Evolutionary conservation across 2,113 vertebrate genomes (phyloP).

Genomic region (Bubo blakistoni): DNA sequence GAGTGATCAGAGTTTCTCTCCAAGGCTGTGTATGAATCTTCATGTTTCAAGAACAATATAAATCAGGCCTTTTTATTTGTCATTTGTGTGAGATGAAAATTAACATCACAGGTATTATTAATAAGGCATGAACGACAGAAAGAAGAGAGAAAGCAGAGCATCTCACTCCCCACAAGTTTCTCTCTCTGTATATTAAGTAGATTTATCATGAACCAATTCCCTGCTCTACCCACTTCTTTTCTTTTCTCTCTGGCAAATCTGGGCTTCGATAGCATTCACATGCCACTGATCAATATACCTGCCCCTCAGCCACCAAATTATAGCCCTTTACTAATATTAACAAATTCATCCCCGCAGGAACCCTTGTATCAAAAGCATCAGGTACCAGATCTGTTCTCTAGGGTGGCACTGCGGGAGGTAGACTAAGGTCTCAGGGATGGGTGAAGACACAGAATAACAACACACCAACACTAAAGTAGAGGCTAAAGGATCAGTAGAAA

Average conservation of each 20-base stretch:
- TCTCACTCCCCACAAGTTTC: not conserved
- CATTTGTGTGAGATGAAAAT: slow-evolving; percentile 49
- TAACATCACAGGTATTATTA: slow-evolving; percentile 66
- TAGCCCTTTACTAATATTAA: not conserved
- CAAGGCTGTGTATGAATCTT: slow-evolving; percentile 17
- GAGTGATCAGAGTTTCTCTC: slow-evolving; percentile 46
- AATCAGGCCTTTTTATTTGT: slow-evolving; percentile 56
- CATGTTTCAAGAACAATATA: slow-evolving; percentile 63
- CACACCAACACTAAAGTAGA: not conserved
- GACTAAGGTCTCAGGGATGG: not conserved
- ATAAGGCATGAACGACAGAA: slow-evolving; percentile 50
- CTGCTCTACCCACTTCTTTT: not conserved
- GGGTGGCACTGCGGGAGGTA: not conserved
- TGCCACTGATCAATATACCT: not conserved
- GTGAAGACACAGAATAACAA: not conserved
- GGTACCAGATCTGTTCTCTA: not conserved
- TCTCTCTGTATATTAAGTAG: slow-evolving; percentile 20
- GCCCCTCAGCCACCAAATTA: not conserved
- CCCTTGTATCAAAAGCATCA: not conserved
- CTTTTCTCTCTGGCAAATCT: not conserved
- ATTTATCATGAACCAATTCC: slow-evolving; percentile 16
- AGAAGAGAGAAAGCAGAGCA: slow-evolving; percentile 23
- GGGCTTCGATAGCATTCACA: not conserved
- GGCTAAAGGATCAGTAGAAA: not conserved
- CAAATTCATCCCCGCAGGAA: not conserved